Evolutionary conservation across 1,140 invertebrate genomes (phyloP).

Genomic region (Trichonephila clavata): DNA sequence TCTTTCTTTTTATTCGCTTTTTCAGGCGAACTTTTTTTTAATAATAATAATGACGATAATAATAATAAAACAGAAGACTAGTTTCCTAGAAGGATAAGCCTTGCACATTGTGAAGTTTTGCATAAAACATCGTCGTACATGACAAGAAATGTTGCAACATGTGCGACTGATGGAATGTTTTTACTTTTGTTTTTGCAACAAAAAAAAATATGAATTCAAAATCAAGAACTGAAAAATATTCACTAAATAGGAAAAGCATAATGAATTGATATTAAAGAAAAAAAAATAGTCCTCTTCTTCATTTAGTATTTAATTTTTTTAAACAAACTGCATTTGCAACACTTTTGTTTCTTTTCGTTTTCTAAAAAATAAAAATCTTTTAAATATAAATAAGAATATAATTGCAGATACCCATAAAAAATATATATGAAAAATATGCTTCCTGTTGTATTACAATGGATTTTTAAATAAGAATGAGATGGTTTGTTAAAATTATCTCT

Average conservation of each 20-base stretch:
- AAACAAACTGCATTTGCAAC: too few species aligned
- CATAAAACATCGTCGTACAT: constrained; percentile 23
- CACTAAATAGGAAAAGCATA: background rate
- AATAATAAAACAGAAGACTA: background rate
- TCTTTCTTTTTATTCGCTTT: constrained; percentile 3
- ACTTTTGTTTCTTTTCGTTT: too few species aligned
- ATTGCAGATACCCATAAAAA: too few species aligned
- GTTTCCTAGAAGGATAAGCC: background rate
- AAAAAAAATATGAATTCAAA: constrained; percentile 1
- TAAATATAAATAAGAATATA: too few species aligned
- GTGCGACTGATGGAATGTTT: background rate
- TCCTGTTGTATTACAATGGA: too few species aligned
- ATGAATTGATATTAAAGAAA: too few species aligned
- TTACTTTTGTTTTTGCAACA: background rate
- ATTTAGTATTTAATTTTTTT: too few species aligned
- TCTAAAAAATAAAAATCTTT: too few species aligned
- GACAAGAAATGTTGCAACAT: constrained; percentile 14
- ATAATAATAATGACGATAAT: background rate
- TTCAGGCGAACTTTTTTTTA: constrained; percentile 24
- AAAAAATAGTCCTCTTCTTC: too few species aligned
- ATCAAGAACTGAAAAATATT: background rate
- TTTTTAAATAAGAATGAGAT: too few species aligned
- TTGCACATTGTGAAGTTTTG: background rate
- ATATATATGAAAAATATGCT: too few species aligned
- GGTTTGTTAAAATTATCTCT: too few species aligned